These are phyloP conservation scores for Myotis yumanensis DNA, from an alignment of 2,113 vertebrate species.

Conservation along the genomic window DNA sequence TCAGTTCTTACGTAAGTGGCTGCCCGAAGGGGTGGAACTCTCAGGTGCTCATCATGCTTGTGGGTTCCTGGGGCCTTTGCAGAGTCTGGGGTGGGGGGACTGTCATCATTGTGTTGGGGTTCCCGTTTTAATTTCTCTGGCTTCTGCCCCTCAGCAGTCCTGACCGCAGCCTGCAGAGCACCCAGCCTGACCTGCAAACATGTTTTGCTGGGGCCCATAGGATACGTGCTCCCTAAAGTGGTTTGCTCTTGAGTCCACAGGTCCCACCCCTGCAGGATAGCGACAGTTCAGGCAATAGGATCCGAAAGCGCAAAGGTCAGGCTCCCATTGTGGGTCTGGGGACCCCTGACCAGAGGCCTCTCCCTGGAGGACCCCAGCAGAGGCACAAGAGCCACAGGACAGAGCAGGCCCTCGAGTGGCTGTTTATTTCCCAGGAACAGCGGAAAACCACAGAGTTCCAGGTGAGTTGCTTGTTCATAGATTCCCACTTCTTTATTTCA, in stretches of 20 bases:
- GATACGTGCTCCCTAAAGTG: rapidly evolving
- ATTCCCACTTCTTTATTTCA: neutral
- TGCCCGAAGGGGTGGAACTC: neutral
- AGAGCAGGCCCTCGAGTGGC: neutral
- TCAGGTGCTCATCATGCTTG: neutral
- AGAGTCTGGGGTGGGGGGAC: neutral
- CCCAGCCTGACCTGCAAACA: rapidly evolving
- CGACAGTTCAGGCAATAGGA: neutral
- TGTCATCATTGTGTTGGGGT: neutral
- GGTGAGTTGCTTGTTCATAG: conserved; percentile 7
- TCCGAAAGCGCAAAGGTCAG: neutral
- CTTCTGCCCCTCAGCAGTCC: neutral
- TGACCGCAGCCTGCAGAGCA: neutral
- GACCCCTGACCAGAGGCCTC: neutral
- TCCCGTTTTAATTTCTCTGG: rapidly evolving
- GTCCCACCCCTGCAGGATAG: conserved; percentile 28
- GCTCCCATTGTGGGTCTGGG: neutral
- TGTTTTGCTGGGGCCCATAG: too few species aligned
- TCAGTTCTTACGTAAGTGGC: neutral
- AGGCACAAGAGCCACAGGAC: neutral
- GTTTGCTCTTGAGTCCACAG: neutral
- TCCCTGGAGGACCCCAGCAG: neutral
- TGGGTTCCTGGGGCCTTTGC: neutral
- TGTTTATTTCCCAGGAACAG: conserved; percentile 29
- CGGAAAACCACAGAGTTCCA: neutral